These are phyloP conservation scores for Rallus crepitans DNA, from an alignment of 2,797 vertebrate genomes.

Conservation along the genomic window DNA sequence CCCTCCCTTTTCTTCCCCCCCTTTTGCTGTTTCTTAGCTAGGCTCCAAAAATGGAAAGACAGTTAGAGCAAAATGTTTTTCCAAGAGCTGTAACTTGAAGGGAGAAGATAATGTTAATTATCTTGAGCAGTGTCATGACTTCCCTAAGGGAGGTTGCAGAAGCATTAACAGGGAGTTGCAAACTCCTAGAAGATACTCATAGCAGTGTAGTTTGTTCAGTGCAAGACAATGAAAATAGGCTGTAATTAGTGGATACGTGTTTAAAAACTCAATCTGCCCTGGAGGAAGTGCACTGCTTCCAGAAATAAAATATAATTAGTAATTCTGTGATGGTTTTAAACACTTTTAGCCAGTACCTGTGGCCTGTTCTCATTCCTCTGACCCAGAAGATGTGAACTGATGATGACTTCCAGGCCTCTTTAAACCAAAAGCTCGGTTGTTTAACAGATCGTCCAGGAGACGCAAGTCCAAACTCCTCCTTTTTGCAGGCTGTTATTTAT, in stretches of 20 bases:
- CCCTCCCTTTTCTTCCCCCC: background rate
- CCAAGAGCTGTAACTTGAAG: background rate
- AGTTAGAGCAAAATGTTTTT: background rate
- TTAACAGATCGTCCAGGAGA: background rate
- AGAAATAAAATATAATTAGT: background rate
- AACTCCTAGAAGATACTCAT: background rate
- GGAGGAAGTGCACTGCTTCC: background rate
- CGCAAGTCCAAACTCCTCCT: background rate
- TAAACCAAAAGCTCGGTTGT: background rate
- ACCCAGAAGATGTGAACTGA: background rate
- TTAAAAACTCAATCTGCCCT: background rate
- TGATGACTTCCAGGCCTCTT: background rate
- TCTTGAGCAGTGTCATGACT: background rate
- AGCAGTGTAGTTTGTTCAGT: background rate
- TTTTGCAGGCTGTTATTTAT: background rate
- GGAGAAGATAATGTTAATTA: background rate
- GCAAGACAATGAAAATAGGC: rapidly evolving
- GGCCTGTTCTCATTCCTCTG: background rate
- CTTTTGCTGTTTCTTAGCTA: background rate
- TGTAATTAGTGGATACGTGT: background rate
- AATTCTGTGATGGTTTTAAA: background rate
- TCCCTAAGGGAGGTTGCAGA: background rate
- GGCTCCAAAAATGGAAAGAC: background rate
- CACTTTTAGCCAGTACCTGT: background rate
- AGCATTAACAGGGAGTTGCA: background rate